A percentile compares a stretch with the other conserved stretches of the same genome.
Evolutionary conservation across 2,797 vertebrate species (phyloP).

Genomic region (Sebastes taczanowskii): DNA sequence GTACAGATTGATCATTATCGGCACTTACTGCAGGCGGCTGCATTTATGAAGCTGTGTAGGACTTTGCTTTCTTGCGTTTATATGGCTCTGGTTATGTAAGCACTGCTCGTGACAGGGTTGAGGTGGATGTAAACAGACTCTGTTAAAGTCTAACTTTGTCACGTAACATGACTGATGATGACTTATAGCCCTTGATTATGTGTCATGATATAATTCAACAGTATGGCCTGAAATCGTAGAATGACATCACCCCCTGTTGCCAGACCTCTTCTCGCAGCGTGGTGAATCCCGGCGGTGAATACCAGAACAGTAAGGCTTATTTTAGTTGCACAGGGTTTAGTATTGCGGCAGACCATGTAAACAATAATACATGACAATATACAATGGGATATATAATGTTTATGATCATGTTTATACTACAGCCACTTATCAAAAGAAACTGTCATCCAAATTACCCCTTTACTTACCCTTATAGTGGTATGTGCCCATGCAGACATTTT

Average conservation of each 20-base stretch:
- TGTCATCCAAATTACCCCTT: neutral
- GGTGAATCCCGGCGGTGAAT: neutral
- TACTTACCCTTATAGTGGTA: neutral
- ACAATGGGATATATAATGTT: neutral
- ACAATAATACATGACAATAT: neutral
- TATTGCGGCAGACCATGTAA: neutral
- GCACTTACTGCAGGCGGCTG: neutral
- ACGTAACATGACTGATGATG: conserved; percentile 52
- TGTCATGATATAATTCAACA: conserved; percentile 41
- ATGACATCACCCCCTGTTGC: conserved; percentile 4
- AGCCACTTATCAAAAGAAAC: neutral
- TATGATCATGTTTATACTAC: neutral
- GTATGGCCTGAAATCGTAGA: neutral
- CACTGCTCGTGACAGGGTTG: conserved; percentile 32
- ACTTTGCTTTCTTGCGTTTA: conserved; percentile 48
- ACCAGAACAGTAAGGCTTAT: neutral
- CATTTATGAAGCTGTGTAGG: conserved; percentile 37
- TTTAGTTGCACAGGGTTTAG: neutral
- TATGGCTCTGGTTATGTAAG: conserved; percentile 57
- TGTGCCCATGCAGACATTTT: neutral
- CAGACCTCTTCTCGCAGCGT: neutral
- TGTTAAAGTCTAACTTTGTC: conserved; percentile 54
- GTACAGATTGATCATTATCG: conserved; percentile 31
- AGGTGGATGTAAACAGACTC: conserved; percentile 50
- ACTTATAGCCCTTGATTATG: conserved; percentile 50